Evolutionary conservation across 2,113 vertebrate species (phyloP), one percentile per base, ranked within the genome.

Genomic region (Arizona elegans): DNA sequence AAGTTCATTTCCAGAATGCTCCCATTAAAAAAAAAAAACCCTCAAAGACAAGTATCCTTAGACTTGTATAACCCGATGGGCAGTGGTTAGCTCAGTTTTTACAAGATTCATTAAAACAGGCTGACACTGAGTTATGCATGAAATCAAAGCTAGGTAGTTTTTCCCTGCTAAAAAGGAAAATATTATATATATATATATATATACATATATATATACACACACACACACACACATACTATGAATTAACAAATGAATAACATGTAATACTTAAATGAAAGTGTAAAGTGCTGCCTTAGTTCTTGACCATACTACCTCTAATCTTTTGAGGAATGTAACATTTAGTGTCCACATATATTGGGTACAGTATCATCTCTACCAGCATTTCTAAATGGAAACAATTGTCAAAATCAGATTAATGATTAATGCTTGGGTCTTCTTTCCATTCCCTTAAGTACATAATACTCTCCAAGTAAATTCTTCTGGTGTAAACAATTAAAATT

Each of bases 241-340:
- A n/a, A 70, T n/a, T 15, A 70, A 65, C 62, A 43, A 43, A 70
- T 33, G 65, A 70, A 70, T 87, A 89, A 56, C 50, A 24, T 55
- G 50, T 58, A 92, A 89, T 47, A 29, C 43, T 47, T 90, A 89
- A 17, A 8, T 13, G 85, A 81, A 17, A 85, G 47, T 43, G 8
- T 90, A 93, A 90, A 90, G 88, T 93, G 88, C 92, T 62, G 53
- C 43, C 55, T 90, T 93, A 62, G 12, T 53, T 90, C 54, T 90
- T 87, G 56, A 93, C 29, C 75, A 43, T 90, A 70, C 65, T n/a
- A 54, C 26, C 43, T 15, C 75, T 43, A 65, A 15, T 52, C 47
- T 9, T 62, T 24, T 50, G 23, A 89, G 59, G 85, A 90, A 90
- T 29, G 52, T 26, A 65, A 87, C 43, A 86, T 52, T 86, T 93